phyloP scores from a whole-genome alignment of 1,140 invertebrate species.

The Diabrotica undecimpunctata region DNA sequence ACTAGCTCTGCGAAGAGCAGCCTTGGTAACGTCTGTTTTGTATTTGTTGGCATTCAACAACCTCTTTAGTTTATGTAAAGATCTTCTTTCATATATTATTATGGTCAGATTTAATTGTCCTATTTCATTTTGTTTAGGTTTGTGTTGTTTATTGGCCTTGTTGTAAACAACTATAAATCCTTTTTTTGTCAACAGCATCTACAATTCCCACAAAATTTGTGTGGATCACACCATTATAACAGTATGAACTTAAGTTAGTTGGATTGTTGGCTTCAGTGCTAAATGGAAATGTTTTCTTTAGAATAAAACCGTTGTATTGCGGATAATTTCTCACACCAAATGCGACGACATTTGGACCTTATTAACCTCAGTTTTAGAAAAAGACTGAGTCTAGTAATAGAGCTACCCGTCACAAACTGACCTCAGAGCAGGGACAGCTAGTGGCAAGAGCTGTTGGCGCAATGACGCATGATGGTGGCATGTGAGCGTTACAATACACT shows the following conservation, averaged over 20 bases:
- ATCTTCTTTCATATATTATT: too few species aligned
- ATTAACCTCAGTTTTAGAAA: slow-evolving; percentile 12
- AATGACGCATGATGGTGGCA: too few species aligned
- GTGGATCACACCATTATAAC: slow-evolving; percentile 88
- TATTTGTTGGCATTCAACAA: slow-evolving; percentile 77
- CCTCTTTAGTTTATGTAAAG: slow-evolving; percentile 77
- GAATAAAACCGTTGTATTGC: slow-evolving; percentile 87
- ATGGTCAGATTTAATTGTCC: slow-evolving; percentile 81
- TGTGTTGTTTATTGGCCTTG: slow-evolving; percentile 64
- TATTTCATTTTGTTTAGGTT: slow-evolving; percentile 70
- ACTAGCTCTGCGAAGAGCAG: slow-evolving; percentile 81
- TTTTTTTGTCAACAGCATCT: slow-evolving; percentile 81
- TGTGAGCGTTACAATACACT: too few species aligned
- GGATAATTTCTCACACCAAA: slow-evolving; percentile 89
- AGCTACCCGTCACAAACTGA: too few species aligned
- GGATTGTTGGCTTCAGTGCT: slow-evolving; percentile 93
- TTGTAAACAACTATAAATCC: slow-evolving; percentile 86
- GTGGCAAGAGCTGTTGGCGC: too few species aligned
- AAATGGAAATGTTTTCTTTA: slow-evolving; percentile 85
- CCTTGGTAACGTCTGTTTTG: slow-evolving; percentile 83
- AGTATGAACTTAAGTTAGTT: slow-evolving; percentile 83
- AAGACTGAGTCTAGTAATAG: too few species aligned
- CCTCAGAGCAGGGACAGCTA: too few species aligned
- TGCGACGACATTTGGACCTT: slow-evolving; percentile 61
- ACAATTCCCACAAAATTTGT: slow-evolving; percentile 82